These are phyloP conservation scores for Dermatophagoides farinae DNA, from an alignment of 1,140 invertebrate genomes.

Conservation along the genomic window DNA sequence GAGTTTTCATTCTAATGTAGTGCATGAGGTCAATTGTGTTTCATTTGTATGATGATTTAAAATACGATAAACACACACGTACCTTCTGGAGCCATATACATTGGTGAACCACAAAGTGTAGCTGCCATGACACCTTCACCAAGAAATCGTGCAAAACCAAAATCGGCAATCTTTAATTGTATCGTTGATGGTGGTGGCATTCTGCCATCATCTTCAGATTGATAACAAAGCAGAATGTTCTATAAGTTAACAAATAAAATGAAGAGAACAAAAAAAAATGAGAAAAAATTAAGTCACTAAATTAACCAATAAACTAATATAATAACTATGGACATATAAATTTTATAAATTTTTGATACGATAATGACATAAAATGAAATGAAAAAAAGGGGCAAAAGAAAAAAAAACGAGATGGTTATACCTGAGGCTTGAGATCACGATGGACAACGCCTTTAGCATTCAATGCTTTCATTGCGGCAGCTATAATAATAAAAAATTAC, in stretches of 20 bases:
- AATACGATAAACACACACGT: neutral
- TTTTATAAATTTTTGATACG: neutral
- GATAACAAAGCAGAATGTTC: constrained; percentile 26
- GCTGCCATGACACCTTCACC: constrained; percentile 98
- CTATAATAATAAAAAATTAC: constrained; percentile 30
- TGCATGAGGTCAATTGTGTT: too few relatives aligned
- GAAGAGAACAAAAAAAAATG: neutral
- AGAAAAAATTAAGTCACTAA: too few relatives aligned
- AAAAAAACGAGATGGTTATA: neutral
- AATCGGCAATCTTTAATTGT: constrained; percentile 75
- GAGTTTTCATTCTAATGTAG: too few relatives aligned
- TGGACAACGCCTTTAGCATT: constrained; percentile 94
- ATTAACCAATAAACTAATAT: neutral
- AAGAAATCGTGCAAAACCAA: constrained; percentile 94
- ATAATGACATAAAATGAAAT: neutral
- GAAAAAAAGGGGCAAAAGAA: neutral
- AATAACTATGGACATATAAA: neutral
- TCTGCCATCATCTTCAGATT: constrained; percentile 28
- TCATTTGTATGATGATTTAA: too few relatives aligned
- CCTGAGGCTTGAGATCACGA: constrained; percentile 74
- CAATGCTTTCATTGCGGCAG: constrained; percentile 86
- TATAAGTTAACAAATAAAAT: constrained; percentile 16
- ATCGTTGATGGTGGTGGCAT: constrained; percentile 67
- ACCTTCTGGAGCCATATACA: constrained; percentile 65
- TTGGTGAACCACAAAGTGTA: constrained; percentile 94